Evolutionary conservation across 2,888 invertebrate species (phyloP).

Genomic region (Ischnus inquisitorius): DNA sequence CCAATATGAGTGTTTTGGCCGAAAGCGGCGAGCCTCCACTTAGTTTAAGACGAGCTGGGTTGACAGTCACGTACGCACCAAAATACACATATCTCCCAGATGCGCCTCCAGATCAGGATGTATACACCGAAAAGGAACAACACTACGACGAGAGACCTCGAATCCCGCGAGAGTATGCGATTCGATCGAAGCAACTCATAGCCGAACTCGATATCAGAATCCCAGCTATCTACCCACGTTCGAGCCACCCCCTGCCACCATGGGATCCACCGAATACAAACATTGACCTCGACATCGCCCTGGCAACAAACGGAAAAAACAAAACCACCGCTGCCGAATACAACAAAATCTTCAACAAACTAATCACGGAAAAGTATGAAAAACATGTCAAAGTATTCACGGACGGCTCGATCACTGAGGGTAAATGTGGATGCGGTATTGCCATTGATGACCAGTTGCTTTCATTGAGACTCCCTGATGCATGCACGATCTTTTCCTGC

Average conservation of each 20-base stretch:
- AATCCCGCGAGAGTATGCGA: not conserved
- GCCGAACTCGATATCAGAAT: not conserved
- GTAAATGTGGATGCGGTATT: constrained; percentile 26
- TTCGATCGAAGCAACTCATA: constrained; percentile 5
- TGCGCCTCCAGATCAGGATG: not conserved
- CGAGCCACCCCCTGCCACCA: not conserved
- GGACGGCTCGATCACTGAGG: not conserved
- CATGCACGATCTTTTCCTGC: constrained; percentile 26
- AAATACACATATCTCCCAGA: constrained; percentile 13
- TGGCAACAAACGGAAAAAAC: constrained; percentile 1
- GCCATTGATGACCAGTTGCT: not conserved
- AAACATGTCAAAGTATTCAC: not conserved
- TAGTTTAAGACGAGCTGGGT: constrained; percentile 29
- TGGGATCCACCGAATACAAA: not conserved
- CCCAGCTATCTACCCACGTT: constrained; percentile 4
- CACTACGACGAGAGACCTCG: constrained; percentile 9
- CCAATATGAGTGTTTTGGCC: constrained; percentile 32
- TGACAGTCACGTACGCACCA: constrained; percentile 26
- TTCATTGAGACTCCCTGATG: not conserved
- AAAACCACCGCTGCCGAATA: not conserved
- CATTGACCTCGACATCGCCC: not conserved
- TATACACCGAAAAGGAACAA: constrained; percentile 15
- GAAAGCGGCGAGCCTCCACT: constrained; percentile 46
- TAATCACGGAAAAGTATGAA: not conserved
- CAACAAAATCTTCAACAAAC: not conserved